A percentile compares a stretch with the other conserved stretches of the same genome.
Evolutionary conservation across 53 echinoderm and acorn worm species (phyloP).

Genomic region (Echinarachnius parma): DNA sequence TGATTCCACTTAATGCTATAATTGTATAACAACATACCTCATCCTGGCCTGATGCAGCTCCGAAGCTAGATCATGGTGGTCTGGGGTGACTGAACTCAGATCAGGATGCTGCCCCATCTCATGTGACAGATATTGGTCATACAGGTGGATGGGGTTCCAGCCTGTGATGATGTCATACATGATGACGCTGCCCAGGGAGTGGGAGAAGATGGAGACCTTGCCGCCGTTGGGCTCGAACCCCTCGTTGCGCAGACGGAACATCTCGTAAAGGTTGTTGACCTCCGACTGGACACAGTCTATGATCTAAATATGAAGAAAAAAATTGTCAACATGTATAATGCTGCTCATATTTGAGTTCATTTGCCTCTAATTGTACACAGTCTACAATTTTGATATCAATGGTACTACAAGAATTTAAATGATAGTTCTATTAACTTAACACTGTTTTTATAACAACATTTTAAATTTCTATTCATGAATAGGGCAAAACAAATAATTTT

Average conservation of each 20-base stretch:
- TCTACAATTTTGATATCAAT: no score
- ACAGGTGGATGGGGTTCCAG: slow-evolving; percentile 98
- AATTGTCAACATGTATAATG: no score
- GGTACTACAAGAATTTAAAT: no score
- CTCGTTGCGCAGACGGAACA: slow-evolving; percentile 82
- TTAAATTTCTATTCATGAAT: no score
- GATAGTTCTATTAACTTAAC: no score
- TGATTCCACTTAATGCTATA: no score
- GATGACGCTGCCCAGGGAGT: slow-evolving; percentile 93
- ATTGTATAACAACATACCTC: no score
- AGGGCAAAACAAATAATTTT: no score
- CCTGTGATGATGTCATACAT: slow-evolving; percentile 96
- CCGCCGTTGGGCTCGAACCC: slow-evolving; percentile 96
- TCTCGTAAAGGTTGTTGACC: slow-evolving; percentile 72
- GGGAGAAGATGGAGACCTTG: slow-evolving; percentile 91
- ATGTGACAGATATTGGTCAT: slow-evolving; percentile 93
- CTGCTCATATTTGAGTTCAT: no score
- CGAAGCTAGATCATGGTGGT: slow-evolving; percentile 71
- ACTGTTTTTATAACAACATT: no score
- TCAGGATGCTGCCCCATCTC: slow-evolving; percentile 89
- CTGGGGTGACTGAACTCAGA: slow-evolving; percentile 60
- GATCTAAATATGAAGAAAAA: slow-evolving; percentile 56
- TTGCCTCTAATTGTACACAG: no score
- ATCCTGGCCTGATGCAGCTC: slow-evolving; percentile 77
- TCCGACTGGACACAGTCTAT: slow-evolving; percentile 79